These are phyloP conservation scores for Ectemnius lituratus DNA, from an alignment of 2,888 invertebrate species.

Conservation along the genomic window DNA sequence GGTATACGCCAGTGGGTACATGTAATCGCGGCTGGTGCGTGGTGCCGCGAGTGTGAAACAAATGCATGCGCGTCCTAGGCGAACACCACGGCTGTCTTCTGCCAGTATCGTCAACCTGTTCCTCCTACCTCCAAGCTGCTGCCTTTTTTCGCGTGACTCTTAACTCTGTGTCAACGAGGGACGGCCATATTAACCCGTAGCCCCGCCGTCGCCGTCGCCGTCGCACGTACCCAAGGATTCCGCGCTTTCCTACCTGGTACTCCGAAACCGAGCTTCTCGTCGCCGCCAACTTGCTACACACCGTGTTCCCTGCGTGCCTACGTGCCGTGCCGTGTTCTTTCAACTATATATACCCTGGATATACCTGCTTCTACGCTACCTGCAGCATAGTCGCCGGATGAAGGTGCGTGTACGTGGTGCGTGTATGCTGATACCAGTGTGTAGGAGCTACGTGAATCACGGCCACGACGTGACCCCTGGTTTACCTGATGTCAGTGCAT, in stretches of 20 bases:
- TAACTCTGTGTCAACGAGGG: conserved; percentile 60
- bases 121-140: conserved; percentile 32
- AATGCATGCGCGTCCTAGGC: conserved; percentile 54
- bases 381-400: conserved; percentile 51
- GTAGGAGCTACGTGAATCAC: conserved; percentile 53
- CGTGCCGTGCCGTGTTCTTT: conserved; percentile 22
- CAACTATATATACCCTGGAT: conserved; percentile 30
- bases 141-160: conserved; percentile 50
- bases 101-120: conserved; percentile 30
- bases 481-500: conserved; percentile 60
- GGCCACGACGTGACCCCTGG: conserved; percentile 51
- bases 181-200: conserved; percentile 63
- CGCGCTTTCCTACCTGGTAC: conserved; percentile 25
- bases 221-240: conserved; percentile 31
- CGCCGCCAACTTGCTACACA: conserved; percentile 32
- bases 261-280: conserved; percentile 21
- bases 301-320: conserved; percentile 8
- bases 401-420: conserved; percentile 59
- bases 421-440: conserved; percentile 53
- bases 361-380: conserved; percentile 27
- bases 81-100: conserved; percentile 38
- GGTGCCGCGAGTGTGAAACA: conserved; percentile 52
- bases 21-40: conserved; percentile 56
- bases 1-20: conserved; percentile 42
- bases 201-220: conserved; percentile 38